Evolutionary conservation across 23 tunicate genomes (phyloP), one percentile per base, ranked within the genome.

Genomic region (Ascidia mentula): DNA sequence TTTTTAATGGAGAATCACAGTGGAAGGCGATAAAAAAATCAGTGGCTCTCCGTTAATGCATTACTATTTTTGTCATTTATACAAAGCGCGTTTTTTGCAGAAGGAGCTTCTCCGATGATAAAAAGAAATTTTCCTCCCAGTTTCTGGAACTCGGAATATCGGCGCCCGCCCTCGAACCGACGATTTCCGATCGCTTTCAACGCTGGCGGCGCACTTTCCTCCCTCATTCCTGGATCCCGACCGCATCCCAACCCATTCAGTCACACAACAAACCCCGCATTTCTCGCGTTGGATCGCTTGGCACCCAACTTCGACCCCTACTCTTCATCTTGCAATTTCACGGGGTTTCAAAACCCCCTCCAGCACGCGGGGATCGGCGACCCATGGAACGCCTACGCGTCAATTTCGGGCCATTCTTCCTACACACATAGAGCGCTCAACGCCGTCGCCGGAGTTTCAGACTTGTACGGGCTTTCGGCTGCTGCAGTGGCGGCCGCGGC

Each of bases 121-220:
- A 3, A 40, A 38, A 59, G 79, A 40, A 59, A 78, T 17, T 78
- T 78, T 59, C 82, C 82, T 22, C 45, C 82, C 0, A 78, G 82
- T 53, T 78, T 78, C 40, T 82, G 87, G 87, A 69, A 82, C 1
- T 82, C 87, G n/a, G 38, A 77, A n/a, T 74, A 82, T 31, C 38
- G 40, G 38, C 65, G 40, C 32, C 85, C 69, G 13, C 36, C 31
- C 70, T 20, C 84, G 32, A 69, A 34, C 75, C 70, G 36, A 34
- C 75, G 36, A 22, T 80, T 40, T 0, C 59, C 79, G 20, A 6
- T 36, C 12, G 32, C 79, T n/a, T 35, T 72, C 76, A 15, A 24
- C 31, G 76, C 76, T 9, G 76, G 76, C 32, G 31, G 37, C 22
- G 76, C 9, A 26, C 65, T 53, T 53, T 53, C 65, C 1, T 53